A percentile compares a stretch with the other conserved stretches of the same genome.
Evolutionary conservation across 2,113 vertebrate species (phyloP).

Genomic region (Myiozetetes cayanensis): DNA sequence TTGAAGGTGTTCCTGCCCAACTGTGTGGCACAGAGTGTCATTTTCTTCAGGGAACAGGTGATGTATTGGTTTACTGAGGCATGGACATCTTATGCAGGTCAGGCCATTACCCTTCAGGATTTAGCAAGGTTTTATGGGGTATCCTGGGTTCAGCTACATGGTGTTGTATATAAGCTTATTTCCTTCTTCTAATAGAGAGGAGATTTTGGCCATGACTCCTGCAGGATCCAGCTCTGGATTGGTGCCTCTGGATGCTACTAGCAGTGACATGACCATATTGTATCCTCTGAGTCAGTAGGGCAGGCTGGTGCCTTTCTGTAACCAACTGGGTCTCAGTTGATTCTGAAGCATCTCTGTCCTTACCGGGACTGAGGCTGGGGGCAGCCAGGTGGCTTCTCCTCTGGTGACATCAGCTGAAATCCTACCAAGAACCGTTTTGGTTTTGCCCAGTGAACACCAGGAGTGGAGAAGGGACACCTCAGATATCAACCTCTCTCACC

Average conservation of each 20-base stretch:
- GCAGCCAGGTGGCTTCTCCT: background rate
- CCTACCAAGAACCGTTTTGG: background rate
- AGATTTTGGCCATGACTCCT: background rate
- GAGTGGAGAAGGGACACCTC: background rate
- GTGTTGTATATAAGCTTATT: background rate
- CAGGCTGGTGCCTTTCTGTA: background rate
- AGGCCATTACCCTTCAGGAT: background rate
- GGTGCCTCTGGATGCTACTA: background rate
- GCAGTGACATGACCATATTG: accelerated
- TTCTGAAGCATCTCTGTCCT: background rate
- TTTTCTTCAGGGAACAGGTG: background rate
- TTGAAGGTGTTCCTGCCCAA: background rate
- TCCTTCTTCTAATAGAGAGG: background rate
- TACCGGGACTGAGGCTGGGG: background rate
- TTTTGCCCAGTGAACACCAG: background rate
- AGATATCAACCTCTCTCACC: background rate
- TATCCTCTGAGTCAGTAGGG: background rate
- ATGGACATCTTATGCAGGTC: background rate
- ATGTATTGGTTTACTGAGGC: background rate
- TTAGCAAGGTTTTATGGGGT: background rate
- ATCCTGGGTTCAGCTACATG: background rate
- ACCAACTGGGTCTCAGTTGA: background rate
- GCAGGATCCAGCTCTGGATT: accelerated
- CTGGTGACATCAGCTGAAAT: background rate
- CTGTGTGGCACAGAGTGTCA: background rate